Percentiles rank a stretch among this genome's conserved stretches.
Conservation (phyloP, 35 echinoderm and acorn worm species). For the Nesometra sesokonis region DNA sequence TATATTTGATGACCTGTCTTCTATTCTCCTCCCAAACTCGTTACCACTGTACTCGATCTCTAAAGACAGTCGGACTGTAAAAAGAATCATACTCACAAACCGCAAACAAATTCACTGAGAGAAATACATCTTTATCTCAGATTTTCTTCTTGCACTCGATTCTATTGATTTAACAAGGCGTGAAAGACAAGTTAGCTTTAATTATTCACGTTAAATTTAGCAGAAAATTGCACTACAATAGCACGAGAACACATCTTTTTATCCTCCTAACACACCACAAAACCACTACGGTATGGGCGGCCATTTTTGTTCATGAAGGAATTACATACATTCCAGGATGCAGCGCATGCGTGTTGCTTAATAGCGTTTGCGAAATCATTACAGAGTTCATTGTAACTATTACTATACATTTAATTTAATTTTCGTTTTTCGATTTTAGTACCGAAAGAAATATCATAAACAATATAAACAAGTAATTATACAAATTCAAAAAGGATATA, state of each 20-base stretch:
- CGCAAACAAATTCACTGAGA: not conserved
- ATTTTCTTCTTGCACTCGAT: not conserved
- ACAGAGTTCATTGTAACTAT: not conserved
- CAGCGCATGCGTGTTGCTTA: not conserved
- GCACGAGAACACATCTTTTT: not conserved
- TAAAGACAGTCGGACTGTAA: not conserved
- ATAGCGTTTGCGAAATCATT: not conserved
- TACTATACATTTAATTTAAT: too few species aligned
- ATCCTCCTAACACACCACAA: not conserved
- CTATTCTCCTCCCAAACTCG: not conserved
- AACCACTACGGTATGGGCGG: not conserved
- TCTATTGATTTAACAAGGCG: not conserved
- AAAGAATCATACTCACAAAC: not conserved
- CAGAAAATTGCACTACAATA: not conserved
- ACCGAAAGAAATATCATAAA: too few species aligned
- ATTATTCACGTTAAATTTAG: not conserved
- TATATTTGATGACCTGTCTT: not conserved
- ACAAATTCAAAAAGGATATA: too few species aligned
- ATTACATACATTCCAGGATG: not conserved
- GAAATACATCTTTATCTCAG: not conserved
- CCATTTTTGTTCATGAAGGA: not conserved
- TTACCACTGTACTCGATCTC: not conserved
- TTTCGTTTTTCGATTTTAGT: too few species aligned
- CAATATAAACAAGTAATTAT: too few species aligned
- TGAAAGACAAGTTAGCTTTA: not conserved